Evolutionary conservation across 2,888 invertebrate species (phyloP).

Genomic region (Hipparchia sbordonii): DNA sequence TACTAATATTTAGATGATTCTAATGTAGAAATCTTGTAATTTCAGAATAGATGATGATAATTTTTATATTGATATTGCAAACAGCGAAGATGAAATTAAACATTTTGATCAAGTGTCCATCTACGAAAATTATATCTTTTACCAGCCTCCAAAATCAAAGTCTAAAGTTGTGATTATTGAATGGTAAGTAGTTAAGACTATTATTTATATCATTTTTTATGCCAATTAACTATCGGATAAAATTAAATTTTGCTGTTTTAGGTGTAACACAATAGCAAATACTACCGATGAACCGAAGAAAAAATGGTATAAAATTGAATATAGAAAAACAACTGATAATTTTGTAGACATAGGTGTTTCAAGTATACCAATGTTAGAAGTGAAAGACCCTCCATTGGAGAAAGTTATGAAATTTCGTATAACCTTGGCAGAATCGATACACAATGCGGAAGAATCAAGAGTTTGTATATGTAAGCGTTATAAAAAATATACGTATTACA

Average conservation of each 20-base stretch:
- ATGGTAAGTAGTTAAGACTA: slow-evolving; percentile 40
- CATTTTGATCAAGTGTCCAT: slow-evolving; percentile 23
- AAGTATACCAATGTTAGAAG: slow-evolving; percentile 41
- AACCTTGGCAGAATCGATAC: slow-evolving; percentile 24
- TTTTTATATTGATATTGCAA: slow-evolving; percentile 38
- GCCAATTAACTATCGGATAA: background rate
- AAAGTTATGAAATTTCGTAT: slow-evolving; percentile 45
- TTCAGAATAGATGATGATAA: slow-evolving; percentile 43
- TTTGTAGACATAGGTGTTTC: slow-evolving; percentile 41
- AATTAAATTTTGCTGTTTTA: slow-evolving; percentile 7
- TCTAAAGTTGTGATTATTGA: slow-evolving; percentile 34
- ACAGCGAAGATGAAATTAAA: slow-evolving; percentile 2
- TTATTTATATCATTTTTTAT: background rate
- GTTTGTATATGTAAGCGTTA: slow-evolving; percentile 44
- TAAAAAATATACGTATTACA: background rate
- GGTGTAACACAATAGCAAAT: slow-evolving; percentile 17
- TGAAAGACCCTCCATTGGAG: slow-evolving; percentile 41
- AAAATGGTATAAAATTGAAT: slow-evolving; percentile 44
- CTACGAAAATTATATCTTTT: slow-evolving; percentile 21
- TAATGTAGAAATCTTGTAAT: background rate
- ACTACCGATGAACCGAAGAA: background rate
- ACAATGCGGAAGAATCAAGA: slow-evolving; percentile 31
- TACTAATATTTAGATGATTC: background rate
- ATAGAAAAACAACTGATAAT: slow-evolving; percentile 33
- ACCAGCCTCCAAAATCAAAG: background rate